Conservation (phyloP, 2,113 vertebrate species). For the Perca schrenkii region DNA sequence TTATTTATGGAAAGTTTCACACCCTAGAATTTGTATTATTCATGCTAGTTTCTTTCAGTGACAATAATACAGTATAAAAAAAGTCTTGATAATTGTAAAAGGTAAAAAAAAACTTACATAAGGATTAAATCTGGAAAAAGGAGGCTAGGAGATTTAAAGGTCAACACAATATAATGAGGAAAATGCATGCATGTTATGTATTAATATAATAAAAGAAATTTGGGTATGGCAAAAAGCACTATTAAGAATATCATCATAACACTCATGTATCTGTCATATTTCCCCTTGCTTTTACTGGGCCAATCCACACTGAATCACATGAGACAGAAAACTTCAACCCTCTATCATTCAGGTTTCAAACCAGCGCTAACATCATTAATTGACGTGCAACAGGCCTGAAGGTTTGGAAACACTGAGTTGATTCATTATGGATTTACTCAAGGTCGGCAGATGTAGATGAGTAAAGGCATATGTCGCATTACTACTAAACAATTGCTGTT, state of each 20-base stretch:
- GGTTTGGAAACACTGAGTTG: slow-evolving; percentile 6
- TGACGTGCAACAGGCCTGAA: background rate
- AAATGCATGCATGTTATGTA: background rate
- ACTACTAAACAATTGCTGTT: background rate
- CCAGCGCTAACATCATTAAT: background rate
- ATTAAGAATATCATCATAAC: no score
- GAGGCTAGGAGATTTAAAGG: background rate
- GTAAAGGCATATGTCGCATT: background rate
- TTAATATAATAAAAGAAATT: background rate
- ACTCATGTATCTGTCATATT: no score
- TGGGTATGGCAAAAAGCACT: no score
- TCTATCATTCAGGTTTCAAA: background rate
- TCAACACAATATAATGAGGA: background rate
- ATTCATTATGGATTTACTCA: slow-evolving; percentile 19
- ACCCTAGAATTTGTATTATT: background rate
- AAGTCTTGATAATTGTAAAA: background rate
- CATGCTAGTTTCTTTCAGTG: background rate
- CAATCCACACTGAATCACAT: no score
- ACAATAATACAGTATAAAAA: background rate
- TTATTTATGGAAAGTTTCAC: background rate
- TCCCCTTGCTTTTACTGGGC: no score
- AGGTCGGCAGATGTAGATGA: slow-evolving; percentile 29
- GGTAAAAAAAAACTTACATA: background rate
- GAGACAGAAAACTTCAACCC: no score
- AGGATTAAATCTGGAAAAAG: background rate